phyloP scores from a whole-genome alignment of 2,888 invertebrate genomes.

The Yponomeuta malinellus region DNA sequence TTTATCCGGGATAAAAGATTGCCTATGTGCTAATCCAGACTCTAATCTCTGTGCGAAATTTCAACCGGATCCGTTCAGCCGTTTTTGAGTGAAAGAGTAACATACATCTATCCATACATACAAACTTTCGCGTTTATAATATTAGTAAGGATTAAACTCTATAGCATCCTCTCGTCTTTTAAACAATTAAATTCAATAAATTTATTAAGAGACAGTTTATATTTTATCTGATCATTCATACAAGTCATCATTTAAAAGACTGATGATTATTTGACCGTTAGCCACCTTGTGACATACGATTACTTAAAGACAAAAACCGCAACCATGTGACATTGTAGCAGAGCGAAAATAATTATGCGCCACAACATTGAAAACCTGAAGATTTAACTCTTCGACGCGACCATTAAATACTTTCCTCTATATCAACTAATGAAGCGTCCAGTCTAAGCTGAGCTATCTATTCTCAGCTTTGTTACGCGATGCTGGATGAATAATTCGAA shows the following conservation, averaged over 20 bases:
- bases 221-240: slow-evolving; percentile 84
- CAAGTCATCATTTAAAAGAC: slow-evolving; percentile 87
- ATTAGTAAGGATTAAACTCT: slow-evolving; percentile 76
- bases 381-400: slow-evolving; percentile 25
- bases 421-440: slow-evolving; percentile 5
- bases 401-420: slow-evolving; percentile 66
- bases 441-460: slow-evolving; percentile 6
- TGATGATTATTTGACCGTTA: slow-evolving; percentile 24
- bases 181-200: slow-evolving; percentile 66
- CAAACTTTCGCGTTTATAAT: slow-evolving; percentile 28
- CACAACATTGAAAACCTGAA: not conserved
- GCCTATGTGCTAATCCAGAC: too few relatives aligned
- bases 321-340: too few relatives aligned
- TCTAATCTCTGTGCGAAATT: too few relatives aligned
- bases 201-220: slow-evolving; percentile 72
- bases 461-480: not conserved
- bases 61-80: too few relatives aligned
- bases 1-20: too few relatives aligned
- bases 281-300: too few relatives aligned
- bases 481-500: not conserved
- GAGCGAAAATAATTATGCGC: not conserved
- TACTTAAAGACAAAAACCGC: too few relatives aligned
- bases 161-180: slow-evolving; percentile 88
- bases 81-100: too few relatives aligned
- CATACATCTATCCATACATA: too few relatives aligned